Base-by-base conservation (phyloP, 2,888 invertebrate genomes). In the Lasioglossum pauxillum region DNA sequence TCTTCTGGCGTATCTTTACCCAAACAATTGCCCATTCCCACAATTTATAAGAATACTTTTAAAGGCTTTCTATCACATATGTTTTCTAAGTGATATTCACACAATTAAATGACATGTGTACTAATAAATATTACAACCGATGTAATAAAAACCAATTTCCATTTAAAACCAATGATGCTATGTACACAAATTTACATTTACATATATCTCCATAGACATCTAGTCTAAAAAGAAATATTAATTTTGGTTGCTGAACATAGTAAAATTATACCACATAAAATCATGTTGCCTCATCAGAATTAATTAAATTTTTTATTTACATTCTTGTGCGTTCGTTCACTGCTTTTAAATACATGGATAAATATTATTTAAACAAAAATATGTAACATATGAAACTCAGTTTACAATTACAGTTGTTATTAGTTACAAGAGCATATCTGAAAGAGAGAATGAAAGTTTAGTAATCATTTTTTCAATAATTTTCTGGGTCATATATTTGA, bases 1-100 rank as follows among this genome's bases (percentile, higher is more conserved):
- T 96, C 96, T 91, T 96, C 96, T 89, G 95, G 95, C 94, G 96
- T 96, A 93, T 97, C 96, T 95, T 97, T 97, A 95, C 98, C 97
- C 95, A 97, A 96, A 95, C 98, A 98, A 95, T 96, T 96, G 95
- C 98, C 98, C 98, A 98, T 98, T 94, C 94, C 95, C 93, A 94
- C 92, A 74, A 88, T 83, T 91, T 91, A 80, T 88, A 78, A 80
- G 79, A 60, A 85, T 87, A 88, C 73, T 72, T 60, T 86, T 69
- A 84, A 82, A 82, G 23, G 76, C 73, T 82, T 85, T 86, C 75
- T 84, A 78, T 69, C 53, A 73, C 72, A 64, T 75, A 46, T 78
- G 67, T 69, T 75, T 69, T 75, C 60, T 90, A 89, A 67, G 85
- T 90, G 38, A 86, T 84, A 91, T 91, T 88, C 80, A 87, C 84